Evolutionary conservation across 1,140 invertebrate genomes (phyloP), one percentile per base, ranked within the genome.

Genomic region (Macrobrachium nipponense): DNA sequence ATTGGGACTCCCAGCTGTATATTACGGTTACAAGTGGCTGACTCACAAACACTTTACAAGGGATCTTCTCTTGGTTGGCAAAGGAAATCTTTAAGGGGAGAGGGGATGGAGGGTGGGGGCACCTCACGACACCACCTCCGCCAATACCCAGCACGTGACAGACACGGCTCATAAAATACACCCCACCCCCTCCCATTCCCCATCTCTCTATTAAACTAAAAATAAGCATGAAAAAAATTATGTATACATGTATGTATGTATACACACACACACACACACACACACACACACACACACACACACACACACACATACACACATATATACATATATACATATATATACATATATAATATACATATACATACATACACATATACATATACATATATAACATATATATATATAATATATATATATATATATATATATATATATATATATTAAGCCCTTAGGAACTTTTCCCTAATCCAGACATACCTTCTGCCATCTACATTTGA

Each of bases 371-470:
- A 68, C 4, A 68, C 20, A n/a, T n/a, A 68, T n/a, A 68, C 27
- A 68, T 68, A 68, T 68, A 68, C 20, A 18, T 18, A 68, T 15
- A 15, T 15, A 15, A n/a, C 7, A 66, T 66, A 66, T 14, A 66
- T 66, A 66, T 66, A 66, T 66, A 66, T 66, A n/a, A 66, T 66
- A 66, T 66, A 66, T 66, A 66, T 23, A 66, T 66, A 66, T 23
- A 66, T 66, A 66, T 23, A 66, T 6, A 66, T 23, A 5, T 66
- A 66, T 10, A 66, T 66, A 66, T 10, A 66, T 8, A 66, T 4
- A 66, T 66, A 5, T 23, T 36, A 36, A 36, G 27, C 27, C 27
- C 27, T 36, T 36, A 36, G 1, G 27, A 36, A 36, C 27, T 4
- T 36, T 36, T 36, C 27, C 27, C 27, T 36, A 36, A 36, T 36